phyloP scores from a whole-genome alignment of 2,888 invertebrate genomes.

The Malacosoma neustria region DNA sequence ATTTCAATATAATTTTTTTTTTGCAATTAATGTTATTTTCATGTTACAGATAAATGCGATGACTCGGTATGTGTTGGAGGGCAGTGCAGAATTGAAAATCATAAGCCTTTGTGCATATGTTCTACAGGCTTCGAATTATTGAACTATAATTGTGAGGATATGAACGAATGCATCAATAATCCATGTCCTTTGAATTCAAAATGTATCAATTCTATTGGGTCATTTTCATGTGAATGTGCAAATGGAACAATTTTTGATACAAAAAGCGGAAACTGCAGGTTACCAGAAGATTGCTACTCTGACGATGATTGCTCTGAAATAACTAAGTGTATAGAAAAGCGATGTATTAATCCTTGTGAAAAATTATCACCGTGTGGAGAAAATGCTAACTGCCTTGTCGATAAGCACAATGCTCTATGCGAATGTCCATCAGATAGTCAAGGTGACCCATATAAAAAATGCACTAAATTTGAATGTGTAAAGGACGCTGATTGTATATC shows the following conservation, averaged over 20 bases:
- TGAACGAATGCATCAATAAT: slow-evolving; percentile 84
- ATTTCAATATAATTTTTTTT: background rate
- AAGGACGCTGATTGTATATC: slow-evolving; percentile 84
- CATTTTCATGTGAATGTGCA: slow-evolving; percentile 84
- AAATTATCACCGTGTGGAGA: slow-evolving; percentile 78
- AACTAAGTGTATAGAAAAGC: slow-evolving; percentile 83
- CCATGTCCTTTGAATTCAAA: slow-evolving; percentile 87
- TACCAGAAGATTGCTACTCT: slow-evolving; percentile 87
- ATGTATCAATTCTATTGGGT: slow-evolving; percentile 86
- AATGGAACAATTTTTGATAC: slow-evolving; percentile 88
- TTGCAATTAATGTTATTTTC: background rate
- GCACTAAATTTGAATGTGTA: slow-evolving; percentile 83
- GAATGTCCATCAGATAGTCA: slow-evolving; percentile 83
- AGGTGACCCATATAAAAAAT: slow-evolving; percentile 84
- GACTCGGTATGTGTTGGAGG: slow-evolving; percentile 86
- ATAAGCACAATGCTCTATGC: slow-evolving; percentile 81
- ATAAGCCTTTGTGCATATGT: slow-evolving; percentile 83
- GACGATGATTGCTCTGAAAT: slow-evolving; percentile 86
- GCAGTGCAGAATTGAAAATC: slow-evolving; percentile 81
- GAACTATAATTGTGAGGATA: slow-evolving; percentile 82
- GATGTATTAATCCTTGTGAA: slow-evolving; percentile 87
- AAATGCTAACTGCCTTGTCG: slow-evolving; percentile 83
- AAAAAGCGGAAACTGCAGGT: slow-evolving; percentile 80
- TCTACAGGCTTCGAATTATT: slow-evolving; percentile 81
- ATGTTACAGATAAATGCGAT: slow-evolving; percentile 84